Evolutionary conservation across 2,113 vertebrate species (phyloP), one percentile per base, ranked within the genome.

Genomic region (Anarrhichthys ocellatus): DNA sequence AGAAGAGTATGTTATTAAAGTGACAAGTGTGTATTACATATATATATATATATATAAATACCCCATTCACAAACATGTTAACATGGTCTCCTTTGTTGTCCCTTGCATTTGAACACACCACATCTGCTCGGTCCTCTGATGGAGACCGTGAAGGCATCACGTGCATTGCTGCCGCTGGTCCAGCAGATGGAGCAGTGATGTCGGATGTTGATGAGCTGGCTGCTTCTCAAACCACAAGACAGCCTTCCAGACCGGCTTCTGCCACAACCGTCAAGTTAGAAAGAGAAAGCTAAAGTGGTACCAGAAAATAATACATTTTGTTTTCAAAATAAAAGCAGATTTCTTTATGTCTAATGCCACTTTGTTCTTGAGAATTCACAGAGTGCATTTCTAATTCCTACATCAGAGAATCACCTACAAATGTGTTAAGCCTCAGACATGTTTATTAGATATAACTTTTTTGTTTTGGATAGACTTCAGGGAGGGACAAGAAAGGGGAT

Each of bases 131-230:
- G 0, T 10, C 3, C 9, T 42, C 14, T 0, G 6, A 6, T 13
- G 24, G 20, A 14, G 64, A 13, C 29, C 40, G 0, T 59, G 29
- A 54, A 54, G 38, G n/a, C 50, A 69, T 2, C 22, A 17, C 34
- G 9, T 88, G 90, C 71, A 81, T 9, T 76, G 15, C 76, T 3
- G 40, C 4, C 5, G 1, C 1, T 15, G 0, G 20, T 80, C 89
- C 93, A 81, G 82, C 32, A 91, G 93, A 77, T 90, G 87, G 88
- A 0, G 85, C 81, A 86, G 82, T 82, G 46, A 66, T 58, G 22
- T 58, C 34, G 24, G n/a, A 2, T 81, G 56, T 38, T 20, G 10
- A 24, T 27, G 17, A 3, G 38, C 38, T 77, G 20, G 7, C 3
- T n/a, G 59, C 52, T 24, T 13, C 54, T 24, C 9, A 2, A 13